phyloP scores from a whole-genome alignment of 2,888 invertebrate genomes.

The Barypeithes pellucidus region DNA sequence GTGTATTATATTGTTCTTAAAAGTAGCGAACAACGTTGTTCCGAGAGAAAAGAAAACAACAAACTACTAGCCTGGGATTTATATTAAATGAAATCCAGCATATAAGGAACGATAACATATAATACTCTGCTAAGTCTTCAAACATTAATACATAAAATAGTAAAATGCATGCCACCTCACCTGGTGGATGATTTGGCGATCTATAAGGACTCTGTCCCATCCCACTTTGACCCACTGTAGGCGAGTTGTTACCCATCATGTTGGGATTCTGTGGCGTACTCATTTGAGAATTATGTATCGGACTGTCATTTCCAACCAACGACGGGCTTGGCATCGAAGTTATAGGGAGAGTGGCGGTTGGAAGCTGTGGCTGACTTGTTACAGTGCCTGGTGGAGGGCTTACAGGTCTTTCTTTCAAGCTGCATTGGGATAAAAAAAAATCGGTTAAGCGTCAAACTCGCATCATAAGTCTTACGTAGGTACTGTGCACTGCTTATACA shows the following conservation, averaged over 20 bases:
- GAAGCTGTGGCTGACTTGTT: conserved; percentile 65
- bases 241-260: conserved; percentile 64
- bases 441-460: too few species aligned
- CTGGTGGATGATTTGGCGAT: conserved; percentile 64
- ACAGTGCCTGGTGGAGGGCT: conserved; percentile 74
- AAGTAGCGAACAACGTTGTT: too few species aligned
- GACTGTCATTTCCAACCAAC: conserved; percentile 74
- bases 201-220: conserved; percentile 70
- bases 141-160: too few species aligned
- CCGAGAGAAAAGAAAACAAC: too few species aligned
- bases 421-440: conserved; percentile 57
- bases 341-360: conserved; percentile 65
- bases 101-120: too few species aligned
- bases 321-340: conserved; percentile 74
- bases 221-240: conserved; percentile 62
- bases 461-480: too few species aligned
- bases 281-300: conserved; percentile 66
- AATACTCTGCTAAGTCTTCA: too few species aligned
- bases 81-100: too few species aligned
- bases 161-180: conserved; percentile 53
- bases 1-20: too few species aligned
- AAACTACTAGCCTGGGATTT: too few species aligned
- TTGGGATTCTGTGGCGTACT: conserved; percentile 67
- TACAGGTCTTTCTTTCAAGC: conserved; percentile 80
- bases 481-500: too few species aligned